Evolutionary conservation across 2,797 vertebrate species (phyloP).

Genomic region (Trachurus trachurus): DNA sequence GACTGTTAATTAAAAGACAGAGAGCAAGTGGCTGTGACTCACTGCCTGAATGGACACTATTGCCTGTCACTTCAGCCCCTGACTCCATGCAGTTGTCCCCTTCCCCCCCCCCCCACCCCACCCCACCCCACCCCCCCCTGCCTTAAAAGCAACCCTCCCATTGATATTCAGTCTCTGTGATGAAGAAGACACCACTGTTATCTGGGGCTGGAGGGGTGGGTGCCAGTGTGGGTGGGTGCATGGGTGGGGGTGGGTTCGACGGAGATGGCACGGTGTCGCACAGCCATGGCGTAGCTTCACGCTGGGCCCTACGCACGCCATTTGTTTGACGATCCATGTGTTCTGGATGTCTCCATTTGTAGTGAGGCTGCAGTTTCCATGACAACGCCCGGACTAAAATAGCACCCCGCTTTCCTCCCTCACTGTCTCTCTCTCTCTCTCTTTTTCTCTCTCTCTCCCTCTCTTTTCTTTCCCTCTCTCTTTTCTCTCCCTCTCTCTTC

Average conservation of each 20-base stretch:
- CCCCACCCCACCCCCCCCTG: constrained; percentile 9
- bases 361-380: constrained; percentile 90
- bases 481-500: constrained; percentile 22
- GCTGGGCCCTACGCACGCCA: constrained; percentile 71
- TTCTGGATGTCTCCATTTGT: constrained; percentile 88
- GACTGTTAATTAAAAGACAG: constrained; percentile 77
- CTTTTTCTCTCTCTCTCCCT: constrained; percentile 15
- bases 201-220: constrained; percentile 51
- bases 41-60: constrained; percentile 72
- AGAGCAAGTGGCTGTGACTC: constrained; percentile 57
- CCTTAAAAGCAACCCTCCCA: constrained; percentile 57
- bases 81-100: constrained; percentile 56
- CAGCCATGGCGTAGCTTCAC: constrained; percentile 66
- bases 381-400: constrained; percentile 88
- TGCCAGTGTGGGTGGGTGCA: constrained; percentile 36
- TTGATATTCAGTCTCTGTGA: constrained; percentile 72
- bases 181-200: constrained; percentile 62
- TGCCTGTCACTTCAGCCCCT: constrained; percentile 74
- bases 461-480: constrained; percentile 25
- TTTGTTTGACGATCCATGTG: constrained; percentile 84
- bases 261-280: constrained; percentile 61
- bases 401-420: constrained; percentile 73
- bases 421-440: constrained; percentile 19
- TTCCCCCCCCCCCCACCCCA: constrained; percentile 16
- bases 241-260: constrained; percentile 21